These are phyloP conservation scores for Petrocephalus microphthalmus DNA, from an alignment of 2,113 vertebrate genomes.

Conservation along the genomic window DNA sequence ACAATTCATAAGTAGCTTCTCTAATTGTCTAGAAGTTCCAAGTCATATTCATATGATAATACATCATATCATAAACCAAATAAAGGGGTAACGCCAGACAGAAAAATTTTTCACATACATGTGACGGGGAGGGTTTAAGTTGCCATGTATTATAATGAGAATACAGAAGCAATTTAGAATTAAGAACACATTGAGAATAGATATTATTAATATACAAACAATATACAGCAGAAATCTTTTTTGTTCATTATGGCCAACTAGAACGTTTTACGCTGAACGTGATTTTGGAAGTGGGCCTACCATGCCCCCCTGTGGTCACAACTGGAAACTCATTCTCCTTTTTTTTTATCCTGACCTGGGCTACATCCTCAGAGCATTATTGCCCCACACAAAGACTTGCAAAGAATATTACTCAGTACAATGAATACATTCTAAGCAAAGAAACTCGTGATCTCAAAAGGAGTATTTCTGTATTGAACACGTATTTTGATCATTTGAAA, in stretches of 20 bases:
- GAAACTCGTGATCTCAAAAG: background rate
- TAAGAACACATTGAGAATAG: conserved; percentile 52
- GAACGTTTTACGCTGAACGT: background rate
- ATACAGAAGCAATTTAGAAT: conserved; percentile 48
- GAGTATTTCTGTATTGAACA: background rate
- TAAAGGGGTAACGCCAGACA: conserved; percentile 3
- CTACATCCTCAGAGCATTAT: conserved; percentile 18
- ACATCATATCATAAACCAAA: conserved; percentile 34
- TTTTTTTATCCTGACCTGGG: background rate
- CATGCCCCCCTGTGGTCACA: conserved; percentile 66
- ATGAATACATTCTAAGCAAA: background rate
- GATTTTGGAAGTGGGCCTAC: conserved; percentile 46
- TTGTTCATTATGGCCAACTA: conserved; percentile 27
- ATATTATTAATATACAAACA: conserved; percentile 43
- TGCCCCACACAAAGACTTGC: background rate
- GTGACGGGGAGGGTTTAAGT: background rate
- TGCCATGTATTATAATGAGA: conserved; percentile 32
- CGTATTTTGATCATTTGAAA: background rate
- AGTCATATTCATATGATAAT: conserved; percentile 18
- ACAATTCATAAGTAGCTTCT: conserved; percentile 28
- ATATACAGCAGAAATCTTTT: conserved; percentile 41
- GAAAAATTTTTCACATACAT: background rate
- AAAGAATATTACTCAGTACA: background rate
- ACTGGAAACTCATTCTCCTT: conserved; percentile 22
- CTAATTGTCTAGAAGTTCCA: conserved; percentile 35